Percentiles rank a stretch among this genome's conserved stretches.
Conservation (phyloP, 1,140 invertebrate species). For the Magallana ariakensis region DNA sequence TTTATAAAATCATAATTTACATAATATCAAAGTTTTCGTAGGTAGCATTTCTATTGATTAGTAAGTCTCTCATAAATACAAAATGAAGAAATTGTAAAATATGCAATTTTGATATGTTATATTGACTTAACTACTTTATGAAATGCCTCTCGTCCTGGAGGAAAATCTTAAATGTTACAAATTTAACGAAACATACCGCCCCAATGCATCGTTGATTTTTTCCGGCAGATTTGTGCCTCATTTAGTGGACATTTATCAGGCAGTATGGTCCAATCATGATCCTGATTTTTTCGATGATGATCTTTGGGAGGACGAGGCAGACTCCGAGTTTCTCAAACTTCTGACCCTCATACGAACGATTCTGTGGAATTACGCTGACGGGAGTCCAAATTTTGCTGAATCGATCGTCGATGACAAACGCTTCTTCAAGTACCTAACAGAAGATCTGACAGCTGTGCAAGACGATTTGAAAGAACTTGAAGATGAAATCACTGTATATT, state of each 20-base stretch:
- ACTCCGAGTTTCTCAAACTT: neutral
- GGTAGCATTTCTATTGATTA: too few relatives aligned
- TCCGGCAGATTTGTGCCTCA: conserved; percentile 2
- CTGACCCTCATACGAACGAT: conserved; percentile 30
- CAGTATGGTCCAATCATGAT: conserved; percentile 1
- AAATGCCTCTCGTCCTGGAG: too few relatives aligned
- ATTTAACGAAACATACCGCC: too few relatives aligned
- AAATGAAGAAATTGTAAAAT: too few relatives aligned
- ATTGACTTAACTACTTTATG: too few relatives aligned
- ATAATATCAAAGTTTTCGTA: too few relatives aligned
- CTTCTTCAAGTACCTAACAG: conserved; percentile 38
- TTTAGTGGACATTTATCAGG: conserved; percentile 40
- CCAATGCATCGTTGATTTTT: neutral
- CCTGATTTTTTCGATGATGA: conserved; percentile 19
- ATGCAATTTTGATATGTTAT: too few relatives aligned
- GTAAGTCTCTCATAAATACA: too few relatives aligned
- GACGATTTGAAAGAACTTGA: neutral
- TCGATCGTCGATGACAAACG: conserved; percentile 21
- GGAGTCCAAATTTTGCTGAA: conserved; percentile 45
- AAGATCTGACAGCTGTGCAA: conserved; percentile 30
- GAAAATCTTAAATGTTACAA: too few relatives aligned
- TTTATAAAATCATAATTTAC: too few relatives aligned
- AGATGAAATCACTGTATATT: neutral
- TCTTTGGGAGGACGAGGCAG: conserved; percentile 30
- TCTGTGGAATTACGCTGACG: conserved; percentile 48